A percentile compares a stretch with the other conserved stretches of the same genome.
phyloP scores from a whole-genome alignment of 2,888 invertebrate species.

The Microctonus hyperodae region DNA sequence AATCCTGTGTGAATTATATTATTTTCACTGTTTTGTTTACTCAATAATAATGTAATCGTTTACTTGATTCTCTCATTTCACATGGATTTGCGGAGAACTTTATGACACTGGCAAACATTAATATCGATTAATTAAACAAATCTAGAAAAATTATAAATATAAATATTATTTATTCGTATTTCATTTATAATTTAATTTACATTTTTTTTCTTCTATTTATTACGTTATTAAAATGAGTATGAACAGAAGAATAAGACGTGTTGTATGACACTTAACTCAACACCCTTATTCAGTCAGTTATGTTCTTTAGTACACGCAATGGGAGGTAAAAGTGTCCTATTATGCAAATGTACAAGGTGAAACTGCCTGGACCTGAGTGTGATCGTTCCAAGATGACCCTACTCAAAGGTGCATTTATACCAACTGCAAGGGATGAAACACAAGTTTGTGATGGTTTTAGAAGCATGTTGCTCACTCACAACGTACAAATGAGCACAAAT shows the following conservation, averaged over 20 bases:
- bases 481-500: constrained; percentile 27
- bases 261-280: constrained; percentile 47
- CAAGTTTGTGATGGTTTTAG: background rate
- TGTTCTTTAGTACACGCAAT: constrained; percentile 43
- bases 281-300: constrained; percentile 51
- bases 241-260: constrained; percentile 22
- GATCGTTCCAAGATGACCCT: constrained; percentile 51
- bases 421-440: constrained; percentile 8
- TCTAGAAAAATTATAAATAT: background rate
- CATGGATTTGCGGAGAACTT: constrained; percentile 62
- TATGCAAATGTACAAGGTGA: constrained; percentile 54
- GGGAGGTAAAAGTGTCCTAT: constrained; percentile 41
- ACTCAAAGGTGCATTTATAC: constrained; percentile 31
- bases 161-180: background rate
- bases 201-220: background rate
- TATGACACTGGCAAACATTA: constrained; percentile 47
- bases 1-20: constrained; percentile 64
- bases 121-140: background rate
- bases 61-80: constrained; percentile 46
- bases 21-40: constrained; percentile 64
- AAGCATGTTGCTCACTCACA: constrained; percentile 29
- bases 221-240: constrained; percentile 7
- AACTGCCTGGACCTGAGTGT: constrained; percentile 50
- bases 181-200: background rate
- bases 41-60: constrained; percentile 38